Conservation (phyloP, 2,113 vertebrate species). For the Epinephelus lanceolatus region DNA sequence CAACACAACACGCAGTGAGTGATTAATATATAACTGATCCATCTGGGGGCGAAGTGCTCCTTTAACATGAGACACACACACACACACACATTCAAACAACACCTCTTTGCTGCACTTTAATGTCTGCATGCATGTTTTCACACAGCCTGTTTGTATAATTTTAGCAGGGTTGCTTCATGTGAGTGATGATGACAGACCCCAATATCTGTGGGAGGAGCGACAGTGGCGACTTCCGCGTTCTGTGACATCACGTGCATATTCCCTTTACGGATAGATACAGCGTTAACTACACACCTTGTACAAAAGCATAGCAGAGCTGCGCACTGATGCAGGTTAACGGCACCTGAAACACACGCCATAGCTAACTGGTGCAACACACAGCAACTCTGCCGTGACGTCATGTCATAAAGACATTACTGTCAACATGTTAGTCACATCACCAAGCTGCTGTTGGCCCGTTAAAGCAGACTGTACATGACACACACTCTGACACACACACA, state of each 20-base stretch:
- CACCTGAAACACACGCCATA: neutral
- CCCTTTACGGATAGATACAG: neutral
- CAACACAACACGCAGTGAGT: no score
- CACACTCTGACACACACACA: no score
- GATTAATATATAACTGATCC: no score
- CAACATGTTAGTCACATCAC: neutral
- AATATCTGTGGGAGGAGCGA: neutral
- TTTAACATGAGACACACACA: no score
- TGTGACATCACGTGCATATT: constrained; percentile 13
- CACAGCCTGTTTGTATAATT: no score
- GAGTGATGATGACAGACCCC: constrained; percentile 6
- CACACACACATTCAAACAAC: no score
- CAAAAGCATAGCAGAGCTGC: neutral
- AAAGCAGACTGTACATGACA: neutral
- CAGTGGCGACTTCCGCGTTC: constrained; percentile 27
- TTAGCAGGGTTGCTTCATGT: neutral
- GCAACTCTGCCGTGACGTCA: neutral
- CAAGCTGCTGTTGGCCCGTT: neutral
- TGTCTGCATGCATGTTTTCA: no score
- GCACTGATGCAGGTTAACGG: neutral
- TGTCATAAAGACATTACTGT: neutral
- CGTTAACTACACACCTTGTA: neutral
- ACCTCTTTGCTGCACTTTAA: no score
- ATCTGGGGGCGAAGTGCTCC: no score
- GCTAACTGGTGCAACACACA: neutral